Percentiles rank a stretch among this genome's conserved stretches.
Conservation (phyloP, 2,888 invertebrate species). For the Mythimna ferrago region DNA sequence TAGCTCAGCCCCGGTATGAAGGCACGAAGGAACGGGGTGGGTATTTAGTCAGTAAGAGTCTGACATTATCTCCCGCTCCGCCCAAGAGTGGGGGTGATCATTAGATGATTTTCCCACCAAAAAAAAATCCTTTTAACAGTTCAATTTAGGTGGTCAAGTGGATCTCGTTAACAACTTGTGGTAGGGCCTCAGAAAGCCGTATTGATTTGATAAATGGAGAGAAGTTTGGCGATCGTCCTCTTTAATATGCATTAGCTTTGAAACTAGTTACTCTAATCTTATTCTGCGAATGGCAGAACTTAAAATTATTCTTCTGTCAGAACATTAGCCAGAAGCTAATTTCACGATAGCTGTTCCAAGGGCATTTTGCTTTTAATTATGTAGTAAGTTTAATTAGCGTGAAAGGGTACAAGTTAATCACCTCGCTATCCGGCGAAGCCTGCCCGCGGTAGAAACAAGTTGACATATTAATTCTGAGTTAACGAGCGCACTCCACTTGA, state of each 20-base stretch:
- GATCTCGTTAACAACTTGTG: no score
- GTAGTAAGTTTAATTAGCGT: conserved; percentile 48
- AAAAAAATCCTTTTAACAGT: no score
- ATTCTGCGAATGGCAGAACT: conserved; percentile 21
- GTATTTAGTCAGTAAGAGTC: no score
- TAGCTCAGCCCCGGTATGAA: no score
- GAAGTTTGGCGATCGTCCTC: conserved; percentile 14
- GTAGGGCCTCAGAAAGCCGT: not conserved
- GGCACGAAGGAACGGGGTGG: no score
- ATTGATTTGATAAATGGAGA: conserved; percentile 27
- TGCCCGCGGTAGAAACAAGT: conserved; percentile 56
- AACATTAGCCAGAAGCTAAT: not conserved
- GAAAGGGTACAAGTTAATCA: conserved; percentile 53
- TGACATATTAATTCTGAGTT: conserved; percentile 71
- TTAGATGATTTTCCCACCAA: no score
- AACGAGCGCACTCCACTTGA: conserved; percentile 59
- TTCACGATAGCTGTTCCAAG: not conserved
- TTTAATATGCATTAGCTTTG: conserved; percentile 53
- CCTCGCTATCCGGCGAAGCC: conserved; percentile 43
- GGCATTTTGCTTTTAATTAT: conserved; percentile 31
- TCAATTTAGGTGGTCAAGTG: no score
- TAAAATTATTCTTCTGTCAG: conserved; percentile 6
- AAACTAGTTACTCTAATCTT: conserved; percentile 44
- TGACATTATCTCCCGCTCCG: no score
- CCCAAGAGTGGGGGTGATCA: no score